Evolutionary conservation across 2,113 vertebrate species (phyloP).

Genomic region (Maccullochella peelii): DNA sequence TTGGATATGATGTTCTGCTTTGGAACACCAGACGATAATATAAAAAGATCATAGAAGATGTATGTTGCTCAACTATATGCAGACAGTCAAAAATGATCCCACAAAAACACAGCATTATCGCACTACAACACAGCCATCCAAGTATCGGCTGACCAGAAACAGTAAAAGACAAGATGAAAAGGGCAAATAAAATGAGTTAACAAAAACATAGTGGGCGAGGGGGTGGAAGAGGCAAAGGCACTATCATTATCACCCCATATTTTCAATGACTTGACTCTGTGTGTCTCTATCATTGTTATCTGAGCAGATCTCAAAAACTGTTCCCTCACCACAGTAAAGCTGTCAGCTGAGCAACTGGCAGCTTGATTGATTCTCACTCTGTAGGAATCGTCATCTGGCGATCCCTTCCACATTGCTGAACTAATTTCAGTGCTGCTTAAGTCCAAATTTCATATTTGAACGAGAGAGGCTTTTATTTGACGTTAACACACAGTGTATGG

Average conservation of each 20-base stretch:
- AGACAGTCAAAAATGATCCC: not conserved
- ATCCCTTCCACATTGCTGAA: constrained; percentile 25
- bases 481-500: not conserved
- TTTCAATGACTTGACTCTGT: constrained; percentile 34
- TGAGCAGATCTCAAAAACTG: constrained; percentile 36
- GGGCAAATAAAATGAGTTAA: not conserved
- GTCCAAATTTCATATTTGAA: constrained; percentile 14
- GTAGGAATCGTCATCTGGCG: constrained; percentile 28
- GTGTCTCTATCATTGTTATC: constrained; percentile 48
- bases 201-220: not conserved
- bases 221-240: no score
- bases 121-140: not conserved
- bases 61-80: not conserved
- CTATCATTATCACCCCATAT: constrained; percentile 11
- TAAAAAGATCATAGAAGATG: not conserved
- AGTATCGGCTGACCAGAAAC: not conserved
- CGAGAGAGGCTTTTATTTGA: constrained; percentile 20
- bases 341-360: constrained; percentile 53
- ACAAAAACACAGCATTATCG: not conserved
- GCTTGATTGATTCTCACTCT: constrained; percentile 51
- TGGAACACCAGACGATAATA: not conserved
- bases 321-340: constrained; percentile 48
- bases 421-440: constrained; percentile 3
- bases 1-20: not conserved
- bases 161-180: not conserved